phyloP scores from a whole-genome alignment of 2,888 invertebrate genomes.

The Mycalesis mineus region DNA sequence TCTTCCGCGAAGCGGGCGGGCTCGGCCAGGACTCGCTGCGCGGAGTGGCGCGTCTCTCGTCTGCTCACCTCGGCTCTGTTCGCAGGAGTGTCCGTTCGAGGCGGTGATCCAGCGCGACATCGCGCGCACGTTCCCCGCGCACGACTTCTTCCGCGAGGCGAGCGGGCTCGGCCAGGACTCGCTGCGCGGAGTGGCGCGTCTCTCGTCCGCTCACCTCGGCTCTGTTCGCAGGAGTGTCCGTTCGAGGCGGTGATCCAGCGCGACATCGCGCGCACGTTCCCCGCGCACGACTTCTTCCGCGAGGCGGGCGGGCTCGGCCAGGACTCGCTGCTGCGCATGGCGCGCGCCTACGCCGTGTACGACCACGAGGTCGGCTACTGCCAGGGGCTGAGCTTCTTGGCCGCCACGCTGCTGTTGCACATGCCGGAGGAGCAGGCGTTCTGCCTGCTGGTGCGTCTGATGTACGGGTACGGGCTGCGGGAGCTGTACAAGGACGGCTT shows the following conservation, averaged over 20 bases:
- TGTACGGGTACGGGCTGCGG: conserved; percentile 97
- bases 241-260: conserved; percentile 97
- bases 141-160: conserved; percentile 97
- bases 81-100: conserved; percentile 94
- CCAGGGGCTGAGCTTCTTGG: conserved; percentile 98
- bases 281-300: conserved; percentile 98
- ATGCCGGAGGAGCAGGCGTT: conserved; percentile 99
- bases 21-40: no score
- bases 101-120: conserved; percentile 97
- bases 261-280: conserved; percentile 98
- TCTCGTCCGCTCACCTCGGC: no score
- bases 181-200: no score
- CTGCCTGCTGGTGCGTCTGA: conserved; percentile 95
- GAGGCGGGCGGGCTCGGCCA: conserved; percentile 97
- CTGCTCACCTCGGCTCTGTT: no score
- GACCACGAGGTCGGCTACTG: conserved; percentile 99
- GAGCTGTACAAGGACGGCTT: conserved; percentile 98
- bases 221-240: conserved; percentile 86
- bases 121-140: conserved; percentile 98
- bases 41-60: no score
- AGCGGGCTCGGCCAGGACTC: no score
- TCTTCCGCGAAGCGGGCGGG: conserved; percentile 97
- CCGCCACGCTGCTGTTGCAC: conserved; percentile 95
- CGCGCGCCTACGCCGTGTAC: conserved; percentile 97
- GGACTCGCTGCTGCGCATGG: conserved; percentile 96